Evolutionary conservation across 30 jellyfish, hydroid and myxozoan species (phyloP).

Genomic region (Cassiopea andromeda): DNA sequence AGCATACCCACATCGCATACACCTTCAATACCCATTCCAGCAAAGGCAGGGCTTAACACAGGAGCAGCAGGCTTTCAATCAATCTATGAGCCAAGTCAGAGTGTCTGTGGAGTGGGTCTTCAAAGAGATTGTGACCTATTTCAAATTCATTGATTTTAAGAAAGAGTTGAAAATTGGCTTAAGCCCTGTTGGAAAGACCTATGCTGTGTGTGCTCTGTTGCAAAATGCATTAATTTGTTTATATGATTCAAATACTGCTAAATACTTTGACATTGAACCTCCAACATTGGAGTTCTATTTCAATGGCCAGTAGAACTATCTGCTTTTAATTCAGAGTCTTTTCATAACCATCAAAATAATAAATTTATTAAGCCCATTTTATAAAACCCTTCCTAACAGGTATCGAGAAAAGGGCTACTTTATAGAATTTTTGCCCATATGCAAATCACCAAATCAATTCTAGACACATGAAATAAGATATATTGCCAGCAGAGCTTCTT

Average conservation of each 20-base stretch:
- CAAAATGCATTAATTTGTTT: conserved; percentile 63
- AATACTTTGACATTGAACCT: conserved; percentile 13
- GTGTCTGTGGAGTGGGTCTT: conserved; percentile 76
- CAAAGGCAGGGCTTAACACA: conserved; percentile 25
- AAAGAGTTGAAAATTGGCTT: conserved; percentile 54
- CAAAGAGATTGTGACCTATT: conserved; percentile 62
- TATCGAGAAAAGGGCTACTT: neutral
- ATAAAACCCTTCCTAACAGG: neutral
- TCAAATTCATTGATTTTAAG: conserved; percentile 59
- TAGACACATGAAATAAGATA: neutral
- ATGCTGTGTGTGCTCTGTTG: conserved; percentile 56
- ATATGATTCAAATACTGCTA: conserved; percentile 18
- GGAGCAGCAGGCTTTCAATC: conserved; percentile 37
- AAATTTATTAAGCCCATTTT: neutral
- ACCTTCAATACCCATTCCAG: neutral
- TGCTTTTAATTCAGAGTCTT: neutral
- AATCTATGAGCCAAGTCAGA: conserved; percentile 60
- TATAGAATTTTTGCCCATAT: neutral
- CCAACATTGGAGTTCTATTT: neutral
- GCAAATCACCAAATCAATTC: neutral
- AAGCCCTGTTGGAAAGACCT: conserved; percentile 57
- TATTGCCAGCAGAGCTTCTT: neutral
- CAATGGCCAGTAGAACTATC: neutral
- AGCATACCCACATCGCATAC: conserved; percentile 1
- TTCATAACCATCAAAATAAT: neutral